These are phyloP conservation scores for Scolanthus callimorphus DNA, from an alignment of 92 coral and sea anemone genomes.

Conservation along the genomic window DNA sequence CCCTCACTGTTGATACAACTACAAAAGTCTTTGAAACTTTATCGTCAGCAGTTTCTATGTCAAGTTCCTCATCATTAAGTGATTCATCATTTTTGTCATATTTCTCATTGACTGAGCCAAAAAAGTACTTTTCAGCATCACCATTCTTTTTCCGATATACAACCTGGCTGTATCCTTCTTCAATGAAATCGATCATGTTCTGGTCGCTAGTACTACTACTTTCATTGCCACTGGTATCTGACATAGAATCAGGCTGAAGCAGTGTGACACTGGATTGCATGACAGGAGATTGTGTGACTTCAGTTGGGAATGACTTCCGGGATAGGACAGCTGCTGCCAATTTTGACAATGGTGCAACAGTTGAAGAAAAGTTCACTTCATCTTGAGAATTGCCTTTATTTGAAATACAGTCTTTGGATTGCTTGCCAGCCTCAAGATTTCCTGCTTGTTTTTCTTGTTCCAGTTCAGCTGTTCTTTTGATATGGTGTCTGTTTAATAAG, in stretches of 20 bases:
- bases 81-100: slow-evolving; percentile 7
- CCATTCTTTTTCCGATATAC: not conserved
- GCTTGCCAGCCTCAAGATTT: too few relatives aligned
- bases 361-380: too few relatives aligned
- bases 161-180: not conserved
- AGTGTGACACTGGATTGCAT: slow-evolving; percentile 3
- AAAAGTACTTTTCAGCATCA: not conserved
- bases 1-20: slow-evolving; percentile 39
- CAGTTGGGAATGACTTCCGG: slow-evolving; percentile 10
- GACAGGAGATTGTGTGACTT: not conserved
- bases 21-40: slow-evolving; percentile 27
- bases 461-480: slow-evolving; percentile 6
- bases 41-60: slow-evolving; percentile 34
- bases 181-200: not conserved
- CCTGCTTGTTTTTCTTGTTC: too few relatives aligned
- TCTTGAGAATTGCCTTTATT: too few relatives aligned
- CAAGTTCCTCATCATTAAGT: slow-evolving; percentile 14
- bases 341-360: not conserved
- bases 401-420: too few relatives aligned
- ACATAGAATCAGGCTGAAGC: slow-evolving; percentile 6
- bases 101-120: not conserved
- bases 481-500: slow-evolving; percentile 30
- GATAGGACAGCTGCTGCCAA: not conserved
- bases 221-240: slow-evolving; percentile 25
- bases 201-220: slow-evolving; percentile 5